These are phyloP conservation scores for Oscheius sp. DNA, from an alignment of 2,888 invertebrate species.

Conservation along the genomic window DNA sequence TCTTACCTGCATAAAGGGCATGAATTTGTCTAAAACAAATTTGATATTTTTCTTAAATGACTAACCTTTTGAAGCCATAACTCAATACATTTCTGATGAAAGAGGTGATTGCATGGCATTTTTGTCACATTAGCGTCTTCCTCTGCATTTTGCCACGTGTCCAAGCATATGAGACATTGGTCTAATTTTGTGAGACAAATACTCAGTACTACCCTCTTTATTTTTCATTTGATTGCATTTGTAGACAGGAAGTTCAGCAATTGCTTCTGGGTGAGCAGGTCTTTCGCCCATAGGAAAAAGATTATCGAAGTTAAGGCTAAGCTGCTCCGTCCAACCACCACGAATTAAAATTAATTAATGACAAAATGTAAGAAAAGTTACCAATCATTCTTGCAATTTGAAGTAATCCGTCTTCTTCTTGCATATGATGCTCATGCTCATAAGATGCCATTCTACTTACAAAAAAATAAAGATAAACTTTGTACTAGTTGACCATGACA, in stretches of 20 bases:
- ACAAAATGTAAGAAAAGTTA: not conserved
- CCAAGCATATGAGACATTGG: constrained; percentile 34
- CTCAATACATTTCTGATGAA: constrained; percentile 31
- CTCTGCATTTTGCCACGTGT: constrained; percentile 3
- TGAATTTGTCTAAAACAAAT: constrained; percentile 31
- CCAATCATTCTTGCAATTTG: constrained; percentile 5
- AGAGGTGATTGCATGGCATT: constrained; percentile 37
- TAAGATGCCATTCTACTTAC: constrained; percentile 16
- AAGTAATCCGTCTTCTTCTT: not conserved
- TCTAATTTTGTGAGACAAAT: constrained; percentile 3
- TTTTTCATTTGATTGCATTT: constrained; percentile 4
- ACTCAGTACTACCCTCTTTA: not conserved
- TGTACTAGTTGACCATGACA: too few relatives aligned
- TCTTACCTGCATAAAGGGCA: constrained; percentile 35
- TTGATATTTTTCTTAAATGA: not conserved
- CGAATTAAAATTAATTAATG: not conserved
- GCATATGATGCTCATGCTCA: constrained; percentile 8
- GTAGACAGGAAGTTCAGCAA: not conserved
- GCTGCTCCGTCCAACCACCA: constrained; percentile 6
- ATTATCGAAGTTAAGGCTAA: not conserved
- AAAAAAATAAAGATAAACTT: too few relatives aligned
- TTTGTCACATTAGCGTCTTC: constrained; percentile 3
- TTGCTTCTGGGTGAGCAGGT: constrained; percentile 12
- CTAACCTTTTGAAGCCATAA: constrained; percentile 35
- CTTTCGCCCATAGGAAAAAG: constrained; percentile 11